A percentile compares a stretch with the other conserved stretches of the same genome.
phyloP scores from a whole-genome alignment of 2,888 invertebrate genomes.

The Drosophila aldrichi region DNA sequence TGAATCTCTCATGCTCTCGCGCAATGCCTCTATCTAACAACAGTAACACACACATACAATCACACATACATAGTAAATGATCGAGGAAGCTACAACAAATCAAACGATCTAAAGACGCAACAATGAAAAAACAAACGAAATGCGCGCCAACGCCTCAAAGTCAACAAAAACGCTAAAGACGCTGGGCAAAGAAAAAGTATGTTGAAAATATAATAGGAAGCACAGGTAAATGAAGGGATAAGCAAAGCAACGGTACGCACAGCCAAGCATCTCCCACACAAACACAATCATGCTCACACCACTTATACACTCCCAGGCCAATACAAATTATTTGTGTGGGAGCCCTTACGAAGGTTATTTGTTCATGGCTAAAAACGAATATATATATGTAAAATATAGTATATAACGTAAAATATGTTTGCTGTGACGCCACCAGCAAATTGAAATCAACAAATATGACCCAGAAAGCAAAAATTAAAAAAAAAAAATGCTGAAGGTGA shows the following conservation, averaged over 20 bases:
- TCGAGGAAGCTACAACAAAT: slow-evolving; percentile 41
- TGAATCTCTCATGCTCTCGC: neutral
- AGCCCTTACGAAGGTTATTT: slow-evolving; percentile 42
- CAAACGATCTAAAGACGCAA: slow-evolving; percentile 32
- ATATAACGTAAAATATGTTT: slow-evolving; percentile 40
- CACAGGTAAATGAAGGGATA: slow-evolving; percentile 16
- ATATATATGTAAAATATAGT: slow-evolving; percentile 36
- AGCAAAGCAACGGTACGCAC: slow-evolving; percentile 36
- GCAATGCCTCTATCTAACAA: slow-evolving; percentile 6
- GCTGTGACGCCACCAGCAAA: slow-evolving; percentile 46
- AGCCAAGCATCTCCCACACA: slow-evolving; percentile 36
- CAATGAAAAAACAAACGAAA: slow-evolving; percentile 41
- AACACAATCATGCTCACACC: slow-evolving; percentile 1
- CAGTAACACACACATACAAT: slow-evolving; percentile 9
- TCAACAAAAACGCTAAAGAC: slow-evolving; percentile 26
- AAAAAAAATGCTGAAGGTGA: slow-evolving; percentile 68
- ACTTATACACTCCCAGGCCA: slow-evolving; percentile 19
- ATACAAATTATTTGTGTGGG: slow-evolving; percentile 24
- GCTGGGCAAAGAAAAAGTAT: slow-evolving; percentile 33
- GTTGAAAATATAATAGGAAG: slow-evolving; percentile 8
- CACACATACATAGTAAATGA: slow-evolving; percentile 9
- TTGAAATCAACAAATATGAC: slow-evolving; percentile 78
- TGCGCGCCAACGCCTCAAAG: slow-evolving; percentile 53
- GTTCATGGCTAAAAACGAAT: slow-evolving; percentile 34
- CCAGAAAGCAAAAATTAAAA: slow-evolving; percentile 66